Evolutionary conservation across 2,113 vertebrate genomes (phyloP).

Genomic region (Epinephelus moara): DNA sequence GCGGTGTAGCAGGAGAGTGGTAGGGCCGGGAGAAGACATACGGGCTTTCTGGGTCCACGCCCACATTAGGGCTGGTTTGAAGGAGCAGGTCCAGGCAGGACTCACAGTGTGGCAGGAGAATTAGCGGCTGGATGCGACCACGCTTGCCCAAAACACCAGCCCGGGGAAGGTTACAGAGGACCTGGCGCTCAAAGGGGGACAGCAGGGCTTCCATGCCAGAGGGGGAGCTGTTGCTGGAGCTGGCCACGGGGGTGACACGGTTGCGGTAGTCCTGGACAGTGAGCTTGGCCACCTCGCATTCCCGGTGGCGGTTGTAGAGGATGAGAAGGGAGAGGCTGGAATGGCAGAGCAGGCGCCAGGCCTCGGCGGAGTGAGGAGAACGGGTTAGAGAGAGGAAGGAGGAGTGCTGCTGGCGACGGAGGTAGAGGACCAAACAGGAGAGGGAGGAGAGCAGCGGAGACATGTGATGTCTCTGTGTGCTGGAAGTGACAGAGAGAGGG

Average conservation of each 20-base stretch:
- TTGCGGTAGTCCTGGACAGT: slow-evolving; percentile 82
- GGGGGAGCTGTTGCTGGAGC: slow-evolving; percentile 35
- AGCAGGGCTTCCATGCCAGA: slow-evolving; percentile 76
- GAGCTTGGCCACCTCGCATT: slow-evolving; percentile 87
- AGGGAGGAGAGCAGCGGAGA: slow-evolving; percentile 84
- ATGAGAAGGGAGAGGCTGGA: slow-evolving; percentile 86
- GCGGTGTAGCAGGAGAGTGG: slow-evolving; percentile 85
- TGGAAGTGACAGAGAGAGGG: slow-evolving; percentile 37
- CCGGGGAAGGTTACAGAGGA: slow-evolving; percentile 80
- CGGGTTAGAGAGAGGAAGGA: slow-evolving; percentile 83
- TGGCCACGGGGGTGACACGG: slow-evolving; percentile 55
- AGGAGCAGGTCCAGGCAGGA: slow-evolving; percentile 85
- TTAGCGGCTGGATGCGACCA: slow-evolving; percentile 82
- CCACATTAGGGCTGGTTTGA: slow-evolving; percentile 83
- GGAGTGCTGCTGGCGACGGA: slow-evolving; percentile 84
- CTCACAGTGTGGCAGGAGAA: slow-evolving; percentile 84
- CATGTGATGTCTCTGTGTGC: slow-evolving; percentile 79
- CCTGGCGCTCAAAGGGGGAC: slow-evolving; percentile 84
- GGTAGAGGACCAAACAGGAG: slow-evolving; percentile 83
- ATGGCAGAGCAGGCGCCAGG: slow-evolving; percentile 87
- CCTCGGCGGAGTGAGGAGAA: slow-evolving; percentile 80
- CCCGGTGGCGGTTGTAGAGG: slow-evolving; percentile 86
- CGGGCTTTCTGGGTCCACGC: slow-evolving; percentile 85
- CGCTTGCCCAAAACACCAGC: slow-evolving; percentile 84
- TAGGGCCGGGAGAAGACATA: slow-evolving; percentile 86